A percentile compares a stretch with the other conserved stretches of the same genome.
These are phyloP conservation scores for Onthophagus sagittarius DNA, from an alignment of 2,888 invertebrate genomes.

Conservation along the genomic window DNA sequence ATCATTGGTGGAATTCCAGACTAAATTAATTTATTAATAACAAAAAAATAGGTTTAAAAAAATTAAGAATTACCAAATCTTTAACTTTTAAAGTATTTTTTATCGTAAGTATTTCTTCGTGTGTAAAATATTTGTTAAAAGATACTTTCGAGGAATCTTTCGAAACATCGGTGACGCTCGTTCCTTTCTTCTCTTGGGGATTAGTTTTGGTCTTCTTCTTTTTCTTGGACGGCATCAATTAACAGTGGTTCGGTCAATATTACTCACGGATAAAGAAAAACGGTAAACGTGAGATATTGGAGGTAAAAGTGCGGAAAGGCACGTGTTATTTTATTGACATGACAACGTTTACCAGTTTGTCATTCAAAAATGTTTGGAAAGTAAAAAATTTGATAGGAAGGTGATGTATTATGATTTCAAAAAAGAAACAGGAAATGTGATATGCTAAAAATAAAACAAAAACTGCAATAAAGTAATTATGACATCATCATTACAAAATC, in stretches of 20 bases:
- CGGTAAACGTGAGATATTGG: not conserved
- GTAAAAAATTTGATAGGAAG: not conserved
- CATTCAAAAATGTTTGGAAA: not conserved
- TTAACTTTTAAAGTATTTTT: slow-evolving; percentile 38
- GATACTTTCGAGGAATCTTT: slow-evolving; percentile 10
- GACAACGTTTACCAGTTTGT: not conserved
- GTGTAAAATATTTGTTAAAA: slow-evolving; percentile 35
- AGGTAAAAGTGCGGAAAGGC: not conserved
- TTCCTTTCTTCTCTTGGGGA: slow-evolving; percentile 24
- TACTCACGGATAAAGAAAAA: not conserved
- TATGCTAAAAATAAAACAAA: too few species aligned
- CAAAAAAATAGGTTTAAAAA: not conserved
- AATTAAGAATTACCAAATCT: slow-evolving; percentile 39
- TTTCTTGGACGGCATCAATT: slow-evolving; percentile 32
- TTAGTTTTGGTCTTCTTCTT: slow-evolving; percentile 31
- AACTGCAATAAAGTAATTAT: too few species aligned
- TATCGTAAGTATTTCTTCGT: slow-evolving; percentile 39
- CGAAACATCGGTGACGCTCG: not conserved
- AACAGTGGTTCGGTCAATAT: not conserved
- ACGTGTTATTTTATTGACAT: not conserved
- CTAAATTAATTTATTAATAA: slow-evolving; percentile 27
- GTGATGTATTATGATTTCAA: too few species aligned
- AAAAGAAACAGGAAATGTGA: too few species aligned
- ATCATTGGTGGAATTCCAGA: slow-evolving; percentile 35
- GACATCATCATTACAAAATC: too few species aligned